A percentile compares a stretch with the other conserved stretches of the same genome.
Conservation (phyloP, 2,888 invertebrate species). For the Pterostichus niger region DNA sequence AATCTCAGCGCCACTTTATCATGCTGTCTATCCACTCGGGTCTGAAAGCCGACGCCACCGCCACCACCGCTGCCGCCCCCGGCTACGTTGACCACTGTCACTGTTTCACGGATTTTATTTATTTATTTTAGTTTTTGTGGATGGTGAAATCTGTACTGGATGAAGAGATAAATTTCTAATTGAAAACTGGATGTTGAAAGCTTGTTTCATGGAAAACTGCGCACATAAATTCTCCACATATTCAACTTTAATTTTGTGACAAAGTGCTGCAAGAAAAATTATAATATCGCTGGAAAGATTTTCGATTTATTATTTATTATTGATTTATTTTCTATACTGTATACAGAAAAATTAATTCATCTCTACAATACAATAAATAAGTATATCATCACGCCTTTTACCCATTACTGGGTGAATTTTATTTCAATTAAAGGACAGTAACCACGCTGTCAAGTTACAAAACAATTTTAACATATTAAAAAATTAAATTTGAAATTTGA, state of each 20-base stretch:
- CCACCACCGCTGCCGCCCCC: background rate
- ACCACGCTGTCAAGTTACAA: no score
- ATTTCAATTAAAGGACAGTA: no score
- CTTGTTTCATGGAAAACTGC: background rate
- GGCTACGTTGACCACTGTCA: slow-evolving; percentile 34
- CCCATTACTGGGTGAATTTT: no score
- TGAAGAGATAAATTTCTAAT: slow-evolving; percentile 30
- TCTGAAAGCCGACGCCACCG: background rate
- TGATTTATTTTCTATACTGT: no score
- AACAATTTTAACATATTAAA: no score
- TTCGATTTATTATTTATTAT: no score
- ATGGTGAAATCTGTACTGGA: slow-evolving; percentile 5
- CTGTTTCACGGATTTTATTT: slow-evolving; percentile 33
- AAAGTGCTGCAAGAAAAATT: background rate
- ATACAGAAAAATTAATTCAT: no score
- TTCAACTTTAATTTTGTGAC: background rate
- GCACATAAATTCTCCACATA: background rate
- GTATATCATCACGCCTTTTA: no score
- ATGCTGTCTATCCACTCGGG: slow-evolving; percentile 50
- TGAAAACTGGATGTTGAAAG: slow-evolving; percentile 39
- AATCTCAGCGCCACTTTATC: slow-evolving; percentile 59
- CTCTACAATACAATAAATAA: no score
- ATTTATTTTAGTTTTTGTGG: slow-evolving; percentile 44
- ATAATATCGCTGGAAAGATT: no score
- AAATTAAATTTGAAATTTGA: no score